Conservation (phyloP, 2,888 invertebrate genomes). For the Rosalia funebris region DNA sequence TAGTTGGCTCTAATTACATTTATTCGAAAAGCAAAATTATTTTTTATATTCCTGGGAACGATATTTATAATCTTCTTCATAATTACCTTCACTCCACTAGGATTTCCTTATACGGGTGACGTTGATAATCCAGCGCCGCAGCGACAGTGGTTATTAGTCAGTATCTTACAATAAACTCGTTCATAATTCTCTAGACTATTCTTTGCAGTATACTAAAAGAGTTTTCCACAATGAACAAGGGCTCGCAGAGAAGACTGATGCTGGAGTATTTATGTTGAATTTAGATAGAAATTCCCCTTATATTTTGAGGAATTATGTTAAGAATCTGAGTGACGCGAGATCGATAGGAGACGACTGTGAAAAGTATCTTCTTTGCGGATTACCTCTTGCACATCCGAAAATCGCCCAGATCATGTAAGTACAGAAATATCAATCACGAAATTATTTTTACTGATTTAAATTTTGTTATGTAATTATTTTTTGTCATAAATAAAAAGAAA, state of each 20-base stretch:
- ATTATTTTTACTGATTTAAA: no score
- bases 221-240: conserved; percentile 53
- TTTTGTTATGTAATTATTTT: no score
- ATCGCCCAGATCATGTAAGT: conserved; percentile 55
- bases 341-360: conserved; percentile 53
- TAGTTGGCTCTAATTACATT: conserved; percentile 53
- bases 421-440: no score
- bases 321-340: conserved; percentile 47
- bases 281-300: conserved; percentile 60
- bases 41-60: conserved; percentile 45
- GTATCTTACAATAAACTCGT: no score
- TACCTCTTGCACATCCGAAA: conserved; percentile 54
- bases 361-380: conserved; percentile 54
- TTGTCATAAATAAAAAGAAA: no score
- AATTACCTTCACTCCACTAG: conserved; percentile 71
- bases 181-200: no score
- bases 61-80: conserved; percentile 57
- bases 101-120: conserved; percentile 77
- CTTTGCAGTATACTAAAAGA: conserved; percentile 54
- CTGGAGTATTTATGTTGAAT: conserved; percentile 59
- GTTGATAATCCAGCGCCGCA: conserved; percentile 71
- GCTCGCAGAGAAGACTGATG: conserved; percentile 51
- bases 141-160: conserved; percentile 66
- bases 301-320: conserved; percentile 50
- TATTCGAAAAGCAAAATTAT: conserved; percentile 48